Base-by-base conservation (phyloP, 2,888 invertebrate genomes). In the Drosophila testacea region DNA sequence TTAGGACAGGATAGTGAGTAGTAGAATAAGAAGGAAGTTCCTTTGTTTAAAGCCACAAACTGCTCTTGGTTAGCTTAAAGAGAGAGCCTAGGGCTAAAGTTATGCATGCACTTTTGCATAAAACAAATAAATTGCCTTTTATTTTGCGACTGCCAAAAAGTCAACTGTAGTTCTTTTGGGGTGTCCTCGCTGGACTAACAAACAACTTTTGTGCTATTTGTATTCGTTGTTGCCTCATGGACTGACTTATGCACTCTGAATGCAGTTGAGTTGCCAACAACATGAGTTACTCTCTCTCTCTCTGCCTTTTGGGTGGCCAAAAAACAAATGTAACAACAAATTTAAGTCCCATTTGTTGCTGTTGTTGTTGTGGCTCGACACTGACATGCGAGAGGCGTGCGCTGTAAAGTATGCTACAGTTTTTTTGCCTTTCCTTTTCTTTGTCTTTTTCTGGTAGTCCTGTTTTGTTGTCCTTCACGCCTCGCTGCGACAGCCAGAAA, bases 191-290 rank as follows among this genome's bases (percentile, higher is more conserved):
- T 36, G 65, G 59, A 73, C 72, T 73, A 66, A 70, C 62, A 68
- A 70, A 69, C 38, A 69, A 79, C 55, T 79, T 69, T 60, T 55
- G 27, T 60, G 54, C 65, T 28, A 64, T 62, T 61, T 60, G 50
- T 63, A 62, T 69, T 65, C 61, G 61, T 47, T 48, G 68, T 50
- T 56, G 74, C 64, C 70, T 80, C 70, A 76, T 73, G 77, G 61
- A 77, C 77, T 83, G 83, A 84, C 88, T 87, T 81, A 82, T 84
- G 86, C 83, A 86, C 73, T 86, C 73, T 76, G 76, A 76, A 73
- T 85, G 85, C 80, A 86, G 81, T 77, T 75, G 78, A 72, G 83
- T 85, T 80, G 72, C 80, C 77, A 82, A 83, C 79, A 22, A 36
- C 34, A 41, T 28, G 46, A 54, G 60, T 27, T 10, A 22, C 28